Conservation (phyloP, 2,797 vertebrate genomes). For the Octomys mimax region DNA sequence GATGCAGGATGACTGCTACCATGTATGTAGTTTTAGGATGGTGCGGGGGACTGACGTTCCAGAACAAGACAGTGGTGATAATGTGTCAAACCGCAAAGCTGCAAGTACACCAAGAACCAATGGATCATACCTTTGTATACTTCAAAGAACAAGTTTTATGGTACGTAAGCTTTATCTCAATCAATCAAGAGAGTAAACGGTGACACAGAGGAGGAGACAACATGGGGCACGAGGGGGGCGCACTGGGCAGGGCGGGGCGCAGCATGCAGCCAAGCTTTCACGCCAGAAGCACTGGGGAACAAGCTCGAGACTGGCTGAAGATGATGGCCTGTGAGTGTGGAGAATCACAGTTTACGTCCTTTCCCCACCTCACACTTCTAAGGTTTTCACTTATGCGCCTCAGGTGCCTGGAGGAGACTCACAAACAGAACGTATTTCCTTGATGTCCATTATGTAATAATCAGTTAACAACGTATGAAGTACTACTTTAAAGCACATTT, state of each 20-base stretch:
- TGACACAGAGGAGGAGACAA: neutral
- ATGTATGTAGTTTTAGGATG: neutral
- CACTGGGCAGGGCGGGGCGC: neutral
- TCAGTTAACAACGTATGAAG: slow-evolving; percentile 2
- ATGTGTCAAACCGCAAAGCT: neutral
- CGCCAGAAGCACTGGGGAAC: neutral
- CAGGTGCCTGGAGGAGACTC: neutral
- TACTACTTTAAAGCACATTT: slow-evolving; percentile 1
- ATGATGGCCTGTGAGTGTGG: neutral
- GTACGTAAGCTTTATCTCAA: slow-evolving; percentile 1
- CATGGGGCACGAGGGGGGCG: neutral
- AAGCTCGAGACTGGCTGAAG: neutral
- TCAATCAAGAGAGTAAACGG: neutral
- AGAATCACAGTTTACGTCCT: neutral
- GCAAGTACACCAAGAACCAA: neutral
- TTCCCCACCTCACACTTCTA: neutral
- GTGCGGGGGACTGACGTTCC: neutral
- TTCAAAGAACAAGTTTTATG: slow-evolving; percentile 2
- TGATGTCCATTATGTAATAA: neutral
- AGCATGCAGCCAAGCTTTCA: neutral
- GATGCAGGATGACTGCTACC: neutral
- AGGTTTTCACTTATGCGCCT: neutral
- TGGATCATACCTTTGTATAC: neutral
- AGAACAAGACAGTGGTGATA: slow-evolving; percentile 3
- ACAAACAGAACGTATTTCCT: neutral